These are phyloP conservation scores for Aleiodes testaceus DNA, from an alignment of 2,888 invertebrate species.

Conservation along the genomic window DNA sequence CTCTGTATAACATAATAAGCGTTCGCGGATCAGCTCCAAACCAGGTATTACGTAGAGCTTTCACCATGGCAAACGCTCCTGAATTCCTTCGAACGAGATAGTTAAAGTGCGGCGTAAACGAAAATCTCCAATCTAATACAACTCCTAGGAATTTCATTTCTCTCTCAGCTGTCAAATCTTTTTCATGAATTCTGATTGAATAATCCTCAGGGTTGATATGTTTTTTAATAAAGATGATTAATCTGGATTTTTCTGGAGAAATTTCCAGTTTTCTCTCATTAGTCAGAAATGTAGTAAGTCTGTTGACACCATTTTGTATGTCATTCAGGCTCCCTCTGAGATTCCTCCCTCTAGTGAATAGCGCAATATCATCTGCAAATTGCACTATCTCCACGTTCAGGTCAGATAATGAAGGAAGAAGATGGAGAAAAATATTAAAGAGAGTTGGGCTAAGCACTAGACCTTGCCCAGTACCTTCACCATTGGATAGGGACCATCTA, in stretches of 20 bases:
- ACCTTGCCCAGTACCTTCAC: constrained; percentile 2
- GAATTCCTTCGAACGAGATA: not conserved
- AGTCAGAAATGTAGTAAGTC: not conserved
- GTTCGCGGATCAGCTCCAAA: constrained; percentile 4
- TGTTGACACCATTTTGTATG: not conserved
- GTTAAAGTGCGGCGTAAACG: not conserved
- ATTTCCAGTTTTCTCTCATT: not conserved
- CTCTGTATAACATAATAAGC: not conserved
- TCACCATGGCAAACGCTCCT: not conserved
- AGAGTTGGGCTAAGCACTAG: constrained; percentile 1
- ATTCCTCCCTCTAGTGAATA: not conserved
- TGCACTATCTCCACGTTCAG: not conserved
- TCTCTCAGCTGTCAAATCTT: not conserved
- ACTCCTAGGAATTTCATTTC: not conserved
- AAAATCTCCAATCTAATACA: not conserved
- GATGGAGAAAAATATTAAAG: too few species aligned
- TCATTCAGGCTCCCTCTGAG: not conserved
- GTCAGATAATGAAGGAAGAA: not conserved
- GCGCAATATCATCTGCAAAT: constrained; percentile 19
- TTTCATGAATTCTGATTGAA: not conserved
- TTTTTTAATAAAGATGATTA: not conserved
- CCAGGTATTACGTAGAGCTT: not conserved
- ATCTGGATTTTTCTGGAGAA: not conserved
- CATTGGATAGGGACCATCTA: not conserved
- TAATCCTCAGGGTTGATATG: not conserved